Conservation (phyloP, 2,888 invertebrate genomes). For the Eristalis pertinax region DNA sequence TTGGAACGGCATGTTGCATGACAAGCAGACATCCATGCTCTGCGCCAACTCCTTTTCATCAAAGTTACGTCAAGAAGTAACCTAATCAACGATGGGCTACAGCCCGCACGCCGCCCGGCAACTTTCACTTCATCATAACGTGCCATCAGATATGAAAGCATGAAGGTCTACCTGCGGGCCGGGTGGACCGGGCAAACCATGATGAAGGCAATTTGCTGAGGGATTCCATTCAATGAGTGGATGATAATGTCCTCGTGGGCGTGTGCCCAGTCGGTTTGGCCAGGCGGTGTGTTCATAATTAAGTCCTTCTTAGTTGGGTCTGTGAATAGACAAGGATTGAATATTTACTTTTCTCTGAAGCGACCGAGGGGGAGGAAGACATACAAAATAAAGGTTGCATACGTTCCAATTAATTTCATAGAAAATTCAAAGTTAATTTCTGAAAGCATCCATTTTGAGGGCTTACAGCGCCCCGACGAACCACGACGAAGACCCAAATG, state of each 20-base stretch:
- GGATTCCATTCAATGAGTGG: neutral
- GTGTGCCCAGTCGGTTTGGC: no score
- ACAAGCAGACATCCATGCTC: neutral
- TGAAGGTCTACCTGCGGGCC: neutral
- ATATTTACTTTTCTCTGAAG: slow-evolving; percentile 22
- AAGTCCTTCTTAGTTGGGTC: slow-evolving; percentile 9
- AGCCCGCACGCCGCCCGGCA: neutral
- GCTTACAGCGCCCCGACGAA: slow-evolving; percentile 18
- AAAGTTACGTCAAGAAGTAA: slow-evolving; percentile 7
- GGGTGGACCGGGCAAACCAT: neutral
- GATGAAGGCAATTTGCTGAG: slow-evolving; percentile 8
- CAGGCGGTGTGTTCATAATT: slow-evolving; percentile 24
- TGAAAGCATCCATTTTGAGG: slow-evolving; percentile 36
- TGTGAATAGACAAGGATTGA: neutral
- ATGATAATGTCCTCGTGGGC: neutral
- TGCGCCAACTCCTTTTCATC: neutral
- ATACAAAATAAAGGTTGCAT: no score
- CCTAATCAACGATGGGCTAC: neutral
- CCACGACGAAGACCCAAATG: neutral
- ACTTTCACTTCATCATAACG: slow-evolving; percentile 12
- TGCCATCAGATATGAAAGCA: slow-evolving; percentile 12
- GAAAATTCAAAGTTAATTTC: slow-evolving; percentile 53
- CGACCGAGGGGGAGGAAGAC: neutral
- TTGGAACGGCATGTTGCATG: neutral
- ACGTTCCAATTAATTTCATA: slow-evolving; percentile 30